Evolutionary conservation across 2,113 vertebrate genomes (phyloP).

Genomic region (Echinops telfairi): DNA sequence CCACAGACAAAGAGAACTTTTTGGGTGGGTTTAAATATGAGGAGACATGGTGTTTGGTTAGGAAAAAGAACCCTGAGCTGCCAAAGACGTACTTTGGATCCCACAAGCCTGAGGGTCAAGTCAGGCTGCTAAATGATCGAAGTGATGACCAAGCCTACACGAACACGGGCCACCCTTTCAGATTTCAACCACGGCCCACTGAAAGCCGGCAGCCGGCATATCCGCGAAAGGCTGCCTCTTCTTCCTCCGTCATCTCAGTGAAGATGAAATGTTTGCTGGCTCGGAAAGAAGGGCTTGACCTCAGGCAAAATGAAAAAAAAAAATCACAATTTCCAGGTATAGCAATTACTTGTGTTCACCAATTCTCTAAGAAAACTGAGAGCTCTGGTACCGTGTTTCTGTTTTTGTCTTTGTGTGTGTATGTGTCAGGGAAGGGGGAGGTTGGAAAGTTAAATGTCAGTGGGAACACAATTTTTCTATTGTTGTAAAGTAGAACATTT

Average conservation of each 20-base stretch:
- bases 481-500: background rate
- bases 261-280: conserved; percentile 22
- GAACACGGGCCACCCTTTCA: background rate
- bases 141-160: background rate
- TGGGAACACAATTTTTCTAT: background rate
- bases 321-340: conserved; percentile 31
- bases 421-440: too few relatives aligned
- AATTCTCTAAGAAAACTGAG: background rate
- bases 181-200: background rate
- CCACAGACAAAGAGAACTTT: background rate
- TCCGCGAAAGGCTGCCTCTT: background rate
- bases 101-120: background rate
- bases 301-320: background rate
- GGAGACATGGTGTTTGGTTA: background rate
- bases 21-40: background rate
- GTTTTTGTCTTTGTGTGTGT: background rate
- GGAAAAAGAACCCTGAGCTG: background rate
- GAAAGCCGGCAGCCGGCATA: background rate
- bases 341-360: background rate
- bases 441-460: background rate
- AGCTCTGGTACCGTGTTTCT: background rate
- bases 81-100: background rate
- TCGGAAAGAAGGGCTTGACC: conserved; percentile 33
- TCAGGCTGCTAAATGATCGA: background rate
- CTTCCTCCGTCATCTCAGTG: background rate